These are phyloP conservation scores for Catharus bicknelli DNA, from an alignment of 2,113 vertebrate genomes.

Conservation along the genomic window DNA sequence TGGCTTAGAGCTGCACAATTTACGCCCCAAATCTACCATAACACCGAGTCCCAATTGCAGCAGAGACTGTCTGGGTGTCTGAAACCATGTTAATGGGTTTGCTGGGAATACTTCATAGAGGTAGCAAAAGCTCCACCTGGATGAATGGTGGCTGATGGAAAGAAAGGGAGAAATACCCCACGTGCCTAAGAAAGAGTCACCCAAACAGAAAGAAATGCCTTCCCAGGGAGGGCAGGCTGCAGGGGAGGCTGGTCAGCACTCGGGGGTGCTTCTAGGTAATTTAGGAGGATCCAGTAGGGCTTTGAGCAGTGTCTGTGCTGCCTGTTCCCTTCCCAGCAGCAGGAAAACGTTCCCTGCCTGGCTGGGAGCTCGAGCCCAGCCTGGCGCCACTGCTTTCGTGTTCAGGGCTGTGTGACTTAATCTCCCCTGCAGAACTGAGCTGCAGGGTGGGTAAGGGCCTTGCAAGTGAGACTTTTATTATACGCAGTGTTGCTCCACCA, in stretches of 20 bases:
- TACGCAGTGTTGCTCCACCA: conserved; percentile 5
- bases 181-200: background rate
- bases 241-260: background rate
- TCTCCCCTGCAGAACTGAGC: background rate
- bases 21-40: background rate
- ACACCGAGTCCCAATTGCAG: background rate
- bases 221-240: background rate
- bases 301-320: background rate
- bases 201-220: background rate
- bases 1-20: background rate
- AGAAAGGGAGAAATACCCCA: background rate
- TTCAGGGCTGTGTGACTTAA: background rate
- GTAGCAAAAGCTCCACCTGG: background rate
- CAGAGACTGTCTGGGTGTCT: background rate
- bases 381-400: background rate
- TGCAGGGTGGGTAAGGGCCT: background rate
- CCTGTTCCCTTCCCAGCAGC: background rate
- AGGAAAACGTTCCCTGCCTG: background rate
- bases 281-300: background rate
- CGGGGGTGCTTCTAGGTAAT: background rate
- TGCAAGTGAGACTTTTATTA: conserved; percentile 52
- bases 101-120: background rate
- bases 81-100: background rate
- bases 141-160: background rate
- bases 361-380: background rate